Percentiles rank a stretch among this genome's conserved stretches.
Conservation (phyloP, 2,113 vertebrate genomes). For the Nestor notabilis region DNA sequence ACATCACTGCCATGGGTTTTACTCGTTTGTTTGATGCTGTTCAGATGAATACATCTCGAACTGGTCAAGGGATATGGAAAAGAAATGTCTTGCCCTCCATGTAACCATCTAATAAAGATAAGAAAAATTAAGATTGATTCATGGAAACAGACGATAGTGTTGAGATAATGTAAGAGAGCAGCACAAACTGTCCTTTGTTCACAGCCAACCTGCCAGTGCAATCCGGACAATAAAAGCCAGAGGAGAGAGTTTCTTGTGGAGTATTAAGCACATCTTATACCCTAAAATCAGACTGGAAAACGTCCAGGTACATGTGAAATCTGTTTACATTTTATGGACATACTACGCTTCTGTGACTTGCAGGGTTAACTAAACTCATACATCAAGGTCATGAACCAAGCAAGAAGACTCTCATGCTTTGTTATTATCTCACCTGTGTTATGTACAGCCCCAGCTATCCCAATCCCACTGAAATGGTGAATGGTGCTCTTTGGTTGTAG, state of each 20-base stretch:
- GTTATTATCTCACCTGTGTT: neutral
- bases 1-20: neutral
- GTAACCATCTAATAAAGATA: neutral
- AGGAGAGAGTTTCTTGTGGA: neutral
- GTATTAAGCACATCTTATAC: neutral
- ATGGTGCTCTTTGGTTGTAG: neutral
- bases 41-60: neutral
- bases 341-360: neutral
- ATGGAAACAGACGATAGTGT: neutral
- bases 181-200: neutral
- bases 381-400: neutral
- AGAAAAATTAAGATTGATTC: neutral
- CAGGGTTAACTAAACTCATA: neutral
- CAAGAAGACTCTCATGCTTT: neutral
- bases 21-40: neutral
- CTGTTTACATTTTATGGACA: neutral
- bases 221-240: neutral
- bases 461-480: neutral
- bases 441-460: neutral
- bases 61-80: neutral
- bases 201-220: neutral
- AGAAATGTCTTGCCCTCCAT: neutral
- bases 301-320: neutral
- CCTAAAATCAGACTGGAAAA: neutral
- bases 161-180: neutral